Evolutionary conservation across 2,797 vertebrate genomes (phyloP), one percentile per base, ranked within the genome.

Genomic region (Mionectes olivaceus): DNA sequence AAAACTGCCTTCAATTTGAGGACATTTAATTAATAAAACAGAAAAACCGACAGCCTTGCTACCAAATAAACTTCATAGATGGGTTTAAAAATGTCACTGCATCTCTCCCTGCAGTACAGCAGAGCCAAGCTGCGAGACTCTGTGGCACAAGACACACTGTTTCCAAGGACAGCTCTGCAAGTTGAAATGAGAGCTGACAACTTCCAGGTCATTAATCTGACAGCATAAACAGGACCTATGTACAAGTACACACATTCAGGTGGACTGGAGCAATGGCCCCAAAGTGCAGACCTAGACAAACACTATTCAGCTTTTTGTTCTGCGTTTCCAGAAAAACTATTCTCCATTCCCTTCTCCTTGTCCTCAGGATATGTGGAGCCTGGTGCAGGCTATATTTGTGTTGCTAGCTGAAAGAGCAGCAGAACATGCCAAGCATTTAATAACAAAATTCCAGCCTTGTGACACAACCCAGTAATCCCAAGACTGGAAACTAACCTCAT

Each of bases 391-490:
- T 91, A 0, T 96, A 74, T 80, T 95, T 96, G 87, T 82, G 92
- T 75, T 96, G 86, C 52, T 94, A 95, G 88, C 87, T 90, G 85
- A 94, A 96, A 96, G 85, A 94, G 85, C 77, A 93, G 74, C 87
- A 91, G 55, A 95, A 80, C 71, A 83, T 57, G 95, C 88, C 96
- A 96, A 95, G 64, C 19, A 23, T 94, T 92, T 92, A 95, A 84
- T 83, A 95, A 97, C 91, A 93, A 94, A 97, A 97, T 96, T 97
- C 95, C 97, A 95, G 93, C 84, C 90, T 79, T 89, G 52, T 96
- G 93, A 97, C 87, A 97, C 85, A 96, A 94, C 12, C 68, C 73
- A 89, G 78, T 79, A 96, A 94, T 94, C 73, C 67, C 77, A 70
- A 49, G 14, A 61, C 52, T 95, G 73, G 76, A 93, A 96, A 93